A percentile compares a stretch with the other conserved stretches of the same genome.
Conservation (phyloP, 2,888 invertebrate species). For the Brachypterus glaber region DNA sequence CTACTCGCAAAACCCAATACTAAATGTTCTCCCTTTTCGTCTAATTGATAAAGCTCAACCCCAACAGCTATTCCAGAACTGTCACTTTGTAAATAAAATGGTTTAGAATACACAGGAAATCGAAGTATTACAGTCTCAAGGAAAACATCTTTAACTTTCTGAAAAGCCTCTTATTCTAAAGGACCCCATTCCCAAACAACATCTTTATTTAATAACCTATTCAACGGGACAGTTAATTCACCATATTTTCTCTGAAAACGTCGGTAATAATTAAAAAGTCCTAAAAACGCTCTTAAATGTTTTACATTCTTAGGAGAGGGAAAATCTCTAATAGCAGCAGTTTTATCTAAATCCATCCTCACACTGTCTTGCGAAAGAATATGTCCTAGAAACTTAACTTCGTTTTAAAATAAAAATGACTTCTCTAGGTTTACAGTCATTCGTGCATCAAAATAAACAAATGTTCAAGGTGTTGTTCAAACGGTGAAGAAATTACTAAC, state of each 20-base stretch:
- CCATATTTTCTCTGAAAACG: conserved; percentile 11
- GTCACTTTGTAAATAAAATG: too few species aligned
- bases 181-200: conserved; percentile 10
- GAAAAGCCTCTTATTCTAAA: conserved; percentile 9
- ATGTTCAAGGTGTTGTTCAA: conserved; percentile 1
- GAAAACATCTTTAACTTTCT: too few species aligned
- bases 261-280: conserved; percentile 9
- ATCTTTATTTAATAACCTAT: conserved; percentile 11
- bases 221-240: conserved; percentile 6
- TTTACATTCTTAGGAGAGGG: neutral
- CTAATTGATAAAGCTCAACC: too few species aligned
- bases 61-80: too few species aligned
- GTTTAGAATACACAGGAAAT: too few species aligned
- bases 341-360: conserved; percentile 2
- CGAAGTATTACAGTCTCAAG: too few species aligned
- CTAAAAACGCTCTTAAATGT: conserved; percentile 8
- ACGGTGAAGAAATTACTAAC: neutral
- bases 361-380: conserved; percentile 7
- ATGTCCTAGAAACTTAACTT: conserved; percentile 11
- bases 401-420: neutral
- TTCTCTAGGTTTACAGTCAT: conserved; percentile 3
- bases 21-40: too few species aligned
- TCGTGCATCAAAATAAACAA: neutral
- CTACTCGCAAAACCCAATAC: too few species aligned
- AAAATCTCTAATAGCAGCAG: conserved; percentile 5